Evolutionary conservation across 2,888 invertebrate genomes (phyloP).

Genomic region (Plagodis dolabraria): DNA sequence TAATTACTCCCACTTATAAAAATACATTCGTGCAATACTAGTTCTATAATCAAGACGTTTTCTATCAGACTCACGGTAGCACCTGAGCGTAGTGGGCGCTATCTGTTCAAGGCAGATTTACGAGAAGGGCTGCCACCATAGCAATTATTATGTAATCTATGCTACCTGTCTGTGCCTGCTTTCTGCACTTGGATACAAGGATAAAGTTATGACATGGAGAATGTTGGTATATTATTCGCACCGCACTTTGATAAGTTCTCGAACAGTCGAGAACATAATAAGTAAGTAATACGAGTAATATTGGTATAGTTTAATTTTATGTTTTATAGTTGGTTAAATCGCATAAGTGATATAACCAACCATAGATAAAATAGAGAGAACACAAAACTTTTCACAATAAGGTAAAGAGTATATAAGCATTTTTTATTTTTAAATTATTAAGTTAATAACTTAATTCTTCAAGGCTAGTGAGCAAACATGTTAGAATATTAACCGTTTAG

Average conservation of each 20-base stretch:
- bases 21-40: not conserved
- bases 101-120: constrained; percentile 59
- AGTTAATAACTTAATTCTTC: too few species aligned
- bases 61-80: constrained; percentile 70
- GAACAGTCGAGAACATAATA: not conserved
- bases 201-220: constrained; percentile 24
- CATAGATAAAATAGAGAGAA: not conserved
- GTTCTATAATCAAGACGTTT: constrained; percentile 55
- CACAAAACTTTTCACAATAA: not conserved
- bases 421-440: too few species aligned
- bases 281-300: too few species aligned
- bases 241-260: constrained; percentile 5
- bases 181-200: constrained; percentile 17
- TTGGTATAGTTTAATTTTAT: too few species aligned
- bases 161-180: constrained; percentile 41
- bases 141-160: constrained; percentile 9
- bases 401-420: too few species aligned
- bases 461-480: too few species aligned
- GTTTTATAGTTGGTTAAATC: too few species aligned
- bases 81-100: constrained; percentile 75
- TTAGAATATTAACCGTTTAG: too few species aligned
- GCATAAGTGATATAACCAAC: too few species aligned
- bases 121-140: constrained; percentile 50
- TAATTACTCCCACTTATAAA: too few species aligned
- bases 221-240: constrained; percentile 11